These are phyloP conservation scores for Paralvinella palmiformis DNA, from an alignment of 1,140 invertebrate genomes.

Conservation along the genomic window DNA sequence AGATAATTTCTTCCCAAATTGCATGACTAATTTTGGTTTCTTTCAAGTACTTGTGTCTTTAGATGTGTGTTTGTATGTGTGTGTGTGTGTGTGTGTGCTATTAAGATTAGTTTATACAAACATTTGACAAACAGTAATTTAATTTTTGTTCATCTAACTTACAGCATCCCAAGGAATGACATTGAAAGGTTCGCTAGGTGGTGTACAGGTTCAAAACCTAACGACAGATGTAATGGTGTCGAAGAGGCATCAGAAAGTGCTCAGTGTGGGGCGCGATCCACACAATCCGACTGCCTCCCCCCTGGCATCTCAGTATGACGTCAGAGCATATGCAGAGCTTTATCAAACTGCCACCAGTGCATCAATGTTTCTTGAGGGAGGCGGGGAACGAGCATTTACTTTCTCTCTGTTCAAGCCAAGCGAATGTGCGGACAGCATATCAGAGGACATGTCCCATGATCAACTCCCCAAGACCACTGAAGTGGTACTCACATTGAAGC, in stretches of 20 bases:
- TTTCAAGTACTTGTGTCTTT: too few species aligned
- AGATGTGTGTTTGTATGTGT: too few species aligned
- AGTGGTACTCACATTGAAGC: conserved; percentile 58
- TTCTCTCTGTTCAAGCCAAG: conserved; percentile 28
- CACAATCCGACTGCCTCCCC: conserved; percentile 4
- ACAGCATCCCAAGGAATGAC: conserved; percentile 45
- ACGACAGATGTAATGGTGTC: conserved; percentile 71
- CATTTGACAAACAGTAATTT: not conserved
- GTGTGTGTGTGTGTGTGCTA: too few species aligned
- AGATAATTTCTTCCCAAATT: too few species aligned
- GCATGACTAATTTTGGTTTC: too few species aligned
- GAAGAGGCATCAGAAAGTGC: conserved; percentile 72
- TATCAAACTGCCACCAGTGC: conserved; percentile 40
- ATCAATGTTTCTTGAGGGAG: conserved; percentile 26
- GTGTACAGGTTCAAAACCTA: conserved; percentile 80
- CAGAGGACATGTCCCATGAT: conserved; percentile 16
- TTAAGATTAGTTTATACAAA: too few species aligned
- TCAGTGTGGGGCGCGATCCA: conserved; percentile 77
- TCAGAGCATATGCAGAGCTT: conserved; percentile 26
- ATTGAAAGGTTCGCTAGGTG: conserved; percentile 79
- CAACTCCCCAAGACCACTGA: conserved; percentile 9
- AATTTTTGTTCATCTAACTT: not conserved
- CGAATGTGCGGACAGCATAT: conserved; percentile 31
- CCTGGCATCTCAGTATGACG: not conserved
- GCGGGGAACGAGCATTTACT: conserved; percentile 32